Conservation (phyloP, 2,888 invertebrate genomes). For the Heteromurus nitidus region DNA sequence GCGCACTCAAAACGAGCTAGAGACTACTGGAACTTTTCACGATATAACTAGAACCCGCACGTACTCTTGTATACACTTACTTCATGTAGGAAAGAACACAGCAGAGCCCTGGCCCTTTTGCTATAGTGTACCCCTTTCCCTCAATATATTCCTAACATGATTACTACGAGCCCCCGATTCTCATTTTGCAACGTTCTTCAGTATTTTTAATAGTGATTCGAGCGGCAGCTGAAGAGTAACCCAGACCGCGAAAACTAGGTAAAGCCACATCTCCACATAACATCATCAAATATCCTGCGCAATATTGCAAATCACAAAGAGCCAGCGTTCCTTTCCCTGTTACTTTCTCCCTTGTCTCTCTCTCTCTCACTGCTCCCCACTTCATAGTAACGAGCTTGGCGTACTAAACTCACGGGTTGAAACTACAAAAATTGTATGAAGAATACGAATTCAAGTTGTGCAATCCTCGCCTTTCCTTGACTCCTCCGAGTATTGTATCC, state of each 20-base stretch:
- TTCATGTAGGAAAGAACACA: too few species aligned
- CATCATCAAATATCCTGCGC: slow-evolving; percentile 60
- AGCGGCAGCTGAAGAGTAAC: slow-evolving; percentile 45
- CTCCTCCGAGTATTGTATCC: background rate
- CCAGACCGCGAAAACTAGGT: slow-evolving; percentile 51
- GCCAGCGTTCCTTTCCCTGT: background rate
- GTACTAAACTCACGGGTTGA: background rate
- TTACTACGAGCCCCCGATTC: slow-evolving; percentile 29
- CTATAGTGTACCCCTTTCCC: too few species aligned
- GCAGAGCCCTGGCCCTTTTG: background rate
- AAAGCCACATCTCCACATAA: slow-evolving; percentile 60
- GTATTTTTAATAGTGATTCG: slow-evolving; percentile 47
- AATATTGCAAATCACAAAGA: slow-evolving; percentile 59
- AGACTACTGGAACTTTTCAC: too few species aligned
- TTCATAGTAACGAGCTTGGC: background rate
- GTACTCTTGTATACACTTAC: too few species aligned
- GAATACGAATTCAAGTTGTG: slow-evolving; percentile 16
- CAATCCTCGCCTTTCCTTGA: slow-evolving; percentile 35
- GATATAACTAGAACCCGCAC: too few species aligned
- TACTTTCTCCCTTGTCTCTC: slow-evolving; percentile 23
- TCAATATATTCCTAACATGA: too few species aligned
- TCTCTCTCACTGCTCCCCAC: background rate
- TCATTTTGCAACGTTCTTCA: slow-evolving; percentile 31
- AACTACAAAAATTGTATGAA: background rate
- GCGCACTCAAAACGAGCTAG: slow-evolving; percentile 34